A percentile compares a stretch with the other conserved stretches of the same genome.
phyloP scores from a whole-genome alignment of 2,888 invertebrate species.

The Dascillus cervinus region DNA sequence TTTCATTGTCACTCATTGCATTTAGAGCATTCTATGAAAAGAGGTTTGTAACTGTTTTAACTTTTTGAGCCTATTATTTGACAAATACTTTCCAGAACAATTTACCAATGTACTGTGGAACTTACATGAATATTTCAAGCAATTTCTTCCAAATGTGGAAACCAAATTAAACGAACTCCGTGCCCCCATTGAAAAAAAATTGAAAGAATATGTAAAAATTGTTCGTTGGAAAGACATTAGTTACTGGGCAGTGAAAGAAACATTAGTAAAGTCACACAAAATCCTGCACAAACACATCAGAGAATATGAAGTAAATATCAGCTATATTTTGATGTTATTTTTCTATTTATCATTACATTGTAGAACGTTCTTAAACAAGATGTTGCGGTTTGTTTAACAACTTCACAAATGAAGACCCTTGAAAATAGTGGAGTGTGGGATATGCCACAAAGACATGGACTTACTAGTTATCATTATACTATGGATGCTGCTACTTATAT shows the following conservation, averaged over 20 bases:
- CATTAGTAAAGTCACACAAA: constrained; percentile 81
- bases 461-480: constrained; percentile 45
- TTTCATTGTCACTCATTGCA: constrained; percentile 75
- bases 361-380: constrained; percentile 50
- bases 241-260: constrained; percentile 87
- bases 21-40: constrained; percentile 30
- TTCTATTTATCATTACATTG: constrained; percentile 8
- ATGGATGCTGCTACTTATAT: constrained; percentile 32
- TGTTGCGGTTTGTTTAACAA: constrained; percentile 42
- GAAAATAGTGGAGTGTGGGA: constrained; percentile 55
- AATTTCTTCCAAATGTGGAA: constrained; percentile 62
- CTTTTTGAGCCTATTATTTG: background rate
- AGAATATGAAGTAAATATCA: constrained; percentile 79
- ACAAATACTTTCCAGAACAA: constrained; percentile 39
- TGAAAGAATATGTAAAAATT: constrained; percentile 91
- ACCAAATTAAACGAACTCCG: constrained; percentile 60
- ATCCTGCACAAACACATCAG: constrained; percentile 80
- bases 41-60: constrained; percentile 6
- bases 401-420: constrained; percentile 17
- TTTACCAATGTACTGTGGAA: constrained; percentile 71
- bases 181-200: constrained; percentile 80
- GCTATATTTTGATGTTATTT: no score
- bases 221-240: constrained; percentile 91
- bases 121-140: constrained; percentile 72
- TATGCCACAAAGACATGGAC: constrained; percentile 48